Conservation (phyloP, 1,140 invertebrate species). For the Sinella curviseta region DNA sequence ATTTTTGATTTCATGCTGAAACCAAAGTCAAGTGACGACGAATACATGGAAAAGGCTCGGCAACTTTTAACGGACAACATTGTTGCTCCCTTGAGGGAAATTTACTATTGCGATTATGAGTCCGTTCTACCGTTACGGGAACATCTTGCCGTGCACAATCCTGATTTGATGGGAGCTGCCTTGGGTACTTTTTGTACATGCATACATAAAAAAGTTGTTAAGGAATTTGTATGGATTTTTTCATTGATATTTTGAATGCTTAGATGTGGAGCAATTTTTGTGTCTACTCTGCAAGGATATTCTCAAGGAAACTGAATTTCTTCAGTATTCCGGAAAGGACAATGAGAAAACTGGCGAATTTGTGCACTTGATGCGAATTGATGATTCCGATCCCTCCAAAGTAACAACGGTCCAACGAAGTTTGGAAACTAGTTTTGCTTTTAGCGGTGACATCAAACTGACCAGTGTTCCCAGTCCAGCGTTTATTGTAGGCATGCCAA, state of each 20-base stretch:
- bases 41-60: background rate
- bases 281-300: background rate
- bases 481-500: conserved; percentile 34
- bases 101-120: background rate
- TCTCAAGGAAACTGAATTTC: background rate
- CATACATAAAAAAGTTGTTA: background rate
- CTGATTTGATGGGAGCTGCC: background rate
- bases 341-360: background rate
- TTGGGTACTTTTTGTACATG: background rate
- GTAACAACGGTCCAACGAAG: conserved; percentile 16
- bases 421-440: conserved; percentile 30
- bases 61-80: background rate
- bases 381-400: conserved; percentile 13
- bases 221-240: background rate
- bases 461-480: conserved; percentile 27
- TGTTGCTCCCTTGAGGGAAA: background rate
- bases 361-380: conserved; percentile 1
- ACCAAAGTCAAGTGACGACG: background rate
- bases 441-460: conserved; percentile 29
- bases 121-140: background rate
- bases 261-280: conserved; percentile 2
- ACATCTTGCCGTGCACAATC: background rate
- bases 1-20: background rate
- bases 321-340: background rate
- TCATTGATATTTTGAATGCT: no score